Conservation (phyloP, 2,888 invertebrate species). For the Leptopterna dolabrata region DNA sequence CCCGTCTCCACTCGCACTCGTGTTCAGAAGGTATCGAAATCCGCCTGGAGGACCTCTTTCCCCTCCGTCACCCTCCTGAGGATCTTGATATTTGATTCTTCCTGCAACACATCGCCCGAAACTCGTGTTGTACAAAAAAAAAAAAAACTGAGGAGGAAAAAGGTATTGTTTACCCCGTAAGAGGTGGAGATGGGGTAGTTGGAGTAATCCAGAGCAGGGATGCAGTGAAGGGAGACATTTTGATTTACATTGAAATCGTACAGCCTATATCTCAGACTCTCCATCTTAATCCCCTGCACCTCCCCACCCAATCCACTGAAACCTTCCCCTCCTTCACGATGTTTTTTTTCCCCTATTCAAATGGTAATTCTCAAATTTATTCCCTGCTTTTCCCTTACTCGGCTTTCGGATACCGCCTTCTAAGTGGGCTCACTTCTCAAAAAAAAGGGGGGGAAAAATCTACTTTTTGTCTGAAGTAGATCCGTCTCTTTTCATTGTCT, state of each 20-base stretch:
- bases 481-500: constrained; percentile 37
- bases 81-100: constrained; percentile 33
- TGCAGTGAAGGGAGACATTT: constrained; percentile 29
- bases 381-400: constrained; percentile 25
- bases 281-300: constrained; percentile 54
- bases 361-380: constrained; percentile 58
- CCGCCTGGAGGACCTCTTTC: background rate
- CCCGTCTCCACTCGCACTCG: background rate
- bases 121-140: background rate
- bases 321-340: background rate
- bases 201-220: background rate
- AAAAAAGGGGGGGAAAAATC: background rate
- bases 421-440: constrained; percentile 28
- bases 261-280: constrained; percentile 43
- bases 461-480: constrained; percentile 19
- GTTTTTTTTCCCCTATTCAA: constrained; percentile 56
- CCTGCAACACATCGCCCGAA: background rate
- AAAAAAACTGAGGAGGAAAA: background rate
- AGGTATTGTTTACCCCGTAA: constrained; percentile 15
- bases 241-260: constrained; percentile 58
- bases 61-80: background rate
- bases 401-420: background rate
- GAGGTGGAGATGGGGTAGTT: background rate
- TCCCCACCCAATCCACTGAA: background rate
- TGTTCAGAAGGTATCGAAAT: background rate